Base-by-base conservation (phyloP, 2,113 vertebrate genomes). In the Rhinoderma darwinii region DNA sequence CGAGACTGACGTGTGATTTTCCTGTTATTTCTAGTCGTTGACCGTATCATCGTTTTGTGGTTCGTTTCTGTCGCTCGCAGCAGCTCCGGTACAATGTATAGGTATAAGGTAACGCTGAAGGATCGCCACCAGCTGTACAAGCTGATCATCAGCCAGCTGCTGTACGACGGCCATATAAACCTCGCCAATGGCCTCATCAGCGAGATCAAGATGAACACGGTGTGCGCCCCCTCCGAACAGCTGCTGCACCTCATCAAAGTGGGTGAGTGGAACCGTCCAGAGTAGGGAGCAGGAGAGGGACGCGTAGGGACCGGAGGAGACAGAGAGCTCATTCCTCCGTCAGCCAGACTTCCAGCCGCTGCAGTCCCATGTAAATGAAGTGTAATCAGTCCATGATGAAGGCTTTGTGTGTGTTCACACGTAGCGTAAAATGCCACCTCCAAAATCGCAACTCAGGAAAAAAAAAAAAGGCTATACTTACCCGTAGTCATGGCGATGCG, bases 101-200 rank as follows among this genome's bases (percentile, higher is more conserved):
- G 98, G 18, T 95, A 96, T 88, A 99, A 99, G 93, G 97, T 97
- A 73, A 98, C 97, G 30, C 91, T 99, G 89, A 98, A 96, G 93
- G 98, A 99, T 90, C 95, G 98, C 2, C 97, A 99, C 91, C 98
- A 99, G 88, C 95, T 99, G 43, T 99, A 99, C 93, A 97, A 93
- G 89, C 94, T 99, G 76, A 99, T 99, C 89, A 98, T 99, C 80
- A 98, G 98, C 91, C 98, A 99, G 92, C 92, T 99, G 76, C 95
- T 99, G 0, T 98, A 99, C 32, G 98, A 99, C n/a, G 98, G 98
- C 18, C 99, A 99, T 91, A 97, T 96, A 89, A 96, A 92, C 94
- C 97, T 99, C 85, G 98, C 98, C 84, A 99, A 99, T 89, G 97
- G 93, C 30, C 95, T 99, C 83, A 97, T 99, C 91, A 97, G 92